phyloP scores from a whole-genome alignment of 2,113 vertebrate genomes.

The Salvelinus sp. region DNA sequence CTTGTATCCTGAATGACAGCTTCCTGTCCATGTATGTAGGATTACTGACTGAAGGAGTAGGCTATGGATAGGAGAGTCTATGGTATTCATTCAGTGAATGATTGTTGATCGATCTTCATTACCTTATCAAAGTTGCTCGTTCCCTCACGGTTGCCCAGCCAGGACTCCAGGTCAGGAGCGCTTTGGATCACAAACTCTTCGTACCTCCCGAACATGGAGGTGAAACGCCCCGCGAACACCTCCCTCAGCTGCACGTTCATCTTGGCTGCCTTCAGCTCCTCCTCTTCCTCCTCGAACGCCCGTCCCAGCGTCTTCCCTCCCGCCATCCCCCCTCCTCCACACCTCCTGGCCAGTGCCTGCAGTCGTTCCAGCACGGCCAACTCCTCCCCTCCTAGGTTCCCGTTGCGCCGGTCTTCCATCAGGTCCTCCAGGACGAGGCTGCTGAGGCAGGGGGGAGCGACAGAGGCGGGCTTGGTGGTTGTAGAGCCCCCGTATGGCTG shows the following conservation, averaged over 20 bases:
- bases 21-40: no score
- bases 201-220: conserved; percentile 89
- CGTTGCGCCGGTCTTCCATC: conserved; percentile 90
- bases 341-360: conserved; percentile 83
- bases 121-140: conserved; percentile 97
- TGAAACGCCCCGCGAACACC: conserved; percentile 89
- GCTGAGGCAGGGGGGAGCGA: conserved; percentile 75
- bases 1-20: no score
- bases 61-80: no score
- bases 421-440: conserved; percentile 85
- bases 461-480: conserved; percentile 70
- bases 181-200: conserved; percentile 94
- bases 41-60: no score
- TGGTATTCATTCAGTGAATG: no score
- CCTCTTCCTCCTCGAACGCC: conserved; percentile 75
- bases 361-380: conserved; percentile 87
- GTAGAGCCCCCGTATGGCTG: conserved; percentile 74
- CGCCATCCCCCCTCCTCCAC: conserved; percentile 57
- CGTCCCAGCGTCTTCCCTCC: conserved; percentile 55
- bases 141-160: conserved; percentile 93
- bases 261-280: conserved; percentile 83
- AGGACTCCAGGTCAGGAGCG: conserved; percentile 88
- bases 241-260: conserved; percentile 91
- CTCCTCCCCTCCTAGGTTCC: conserved; percentile 83
- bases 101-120: conserved; percentile 29